Base-by-base conservation (phyloP, 2,113 vertebrate genomes). In the Gavialis gangeticus region DNA sequence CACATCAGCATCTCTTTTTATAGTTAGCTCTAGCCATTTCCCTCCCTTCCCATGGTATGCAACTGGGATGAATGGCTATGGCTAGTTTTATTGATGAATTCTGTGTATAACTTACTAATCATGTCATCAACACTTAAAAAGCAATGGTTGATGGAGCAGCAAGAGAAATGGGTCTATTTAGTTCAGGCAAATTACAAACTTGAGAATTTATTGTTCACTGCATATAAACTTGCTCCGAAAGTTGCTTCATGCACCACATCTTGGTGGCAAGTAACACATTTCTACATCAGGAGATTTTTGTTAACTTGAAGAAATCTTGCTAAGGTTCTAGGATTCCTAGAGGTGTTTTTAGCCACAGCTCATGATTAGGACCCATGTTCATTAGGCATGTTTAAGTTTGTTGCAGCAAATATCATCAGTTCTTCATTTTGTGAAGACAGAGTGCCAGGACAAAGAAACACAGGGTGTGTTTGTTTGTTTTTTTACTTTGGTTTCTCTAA, bases 151-250 rank as follows among this genome's bases (percentile, higher is more conserved):
- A n/a, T 66, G 63, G 27, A 66, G 15, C 63, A 84, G 56, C 80
- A 28, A 21, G 77, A 80, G 55, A 80, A 37, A 3, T 55, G 10
- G 46, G 3, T 84, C 18, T 1, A 21, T 34, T 77, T 46, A 1
- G 12, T 22, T 64, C 9, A 10, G 2, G 88, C 16, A 60, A 9
- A 22, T 62, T 80, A 27, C 58, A 28, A 9, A 85, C 60, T 75
- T n/a, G 4, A 2, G 56, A 37, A 2, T 89, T 46, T 92, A 64
- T 0, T 16, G 25, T 14, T 6, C 85, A 12, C 30, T 75, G 2
- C 25, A 5, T 2, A 2, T 73, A 34, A 87, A 63, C 1, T 76
- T 12, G 22, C 5, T 5, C 7, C 46, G 1, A 0, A 0, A 34
- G 25, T 11, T 67, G 11, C 73, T 5, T 7, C 30, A 5, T 28